These are phyloP conservation scores for Telmatochromis sp. DNA, from an alignment of 2,113 vertebrate species.

Conservation along the genomic window DNA sequence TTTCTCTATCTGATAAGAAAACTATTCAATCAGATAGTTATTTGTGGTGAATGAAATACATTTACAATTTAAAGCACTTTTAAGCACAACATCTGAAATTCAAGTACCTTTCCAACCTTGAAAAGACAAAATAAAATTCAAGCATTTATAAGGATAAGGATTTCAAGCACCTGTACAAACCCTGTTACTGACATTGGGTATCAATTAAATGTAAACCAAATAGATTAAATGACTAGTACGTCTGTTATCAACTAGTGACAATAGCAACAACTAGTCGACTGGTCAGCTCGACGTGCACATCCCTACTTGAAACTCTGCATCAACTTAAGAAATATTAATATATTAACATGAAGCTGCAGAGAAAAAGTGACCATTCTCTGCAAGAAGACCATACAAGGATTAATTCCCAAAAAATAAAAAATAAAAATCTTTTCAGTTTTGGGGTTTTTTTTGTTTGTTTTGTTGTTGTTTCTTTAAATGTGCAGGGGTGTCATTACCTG, in stretches of 20 bases:
- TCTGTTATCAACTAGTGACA: background rate
- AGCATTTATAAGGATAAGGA: background rate
- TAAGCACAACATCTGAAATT: background rate
- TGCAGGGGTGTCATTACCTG: slow-evolving; percentile 63
- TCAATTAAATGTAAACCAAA: background rate
- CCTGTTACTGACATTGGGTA: background rate
- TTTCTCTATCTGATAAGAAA: background rate
- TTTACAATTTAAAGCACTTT: background rate
- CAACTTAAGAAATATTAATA: background rate
- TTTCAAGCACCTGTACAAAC: background rate
- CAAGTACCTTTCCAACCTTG: background rate
- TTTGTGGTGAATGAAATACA: background rate
- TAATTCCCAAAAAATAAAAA: background rate
- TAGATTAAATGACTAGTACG: background rate
- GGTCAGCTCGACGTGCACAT: background rate
- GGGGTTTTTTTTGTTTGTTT: background rate
- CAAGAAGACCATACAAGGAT: background rate
- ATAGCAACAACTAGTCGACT: background rate
- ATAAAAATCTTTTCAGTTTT: background rate
- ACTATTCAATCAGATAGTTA: background rate
- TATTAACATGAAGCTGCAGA: background rate
- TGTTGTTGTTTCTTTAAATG: background rate
- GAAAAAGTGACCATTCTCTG: background rate
- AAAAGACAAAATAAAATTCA: background rate
- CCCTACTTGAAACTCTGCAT: background rate